Conservation (phyloP, 2,797 vertebrate species). For the Heterohyrax brucei region DNA sequence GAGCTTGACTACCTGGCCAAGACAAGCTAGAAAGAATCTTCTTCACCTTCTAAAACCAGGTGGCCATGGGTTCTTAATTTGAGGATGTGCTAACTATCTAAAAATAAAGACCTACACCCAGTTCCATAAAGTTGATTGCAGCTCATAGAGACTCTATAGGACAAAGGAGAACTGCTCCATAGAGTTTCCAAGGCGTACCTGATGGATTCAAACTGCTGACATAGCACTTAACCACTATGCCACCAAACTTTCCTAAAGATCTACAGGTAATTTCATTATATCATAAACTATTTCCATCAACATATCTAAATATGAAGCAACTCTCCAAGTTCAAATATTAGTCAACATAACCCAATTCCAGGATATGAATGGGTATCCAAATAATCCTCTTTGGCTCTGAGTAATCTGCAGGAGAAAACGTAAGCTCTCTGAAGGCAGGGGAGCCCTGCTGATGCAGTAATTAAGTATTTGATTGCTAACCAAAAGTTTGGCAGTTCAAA, state of each 20-base stretch:
- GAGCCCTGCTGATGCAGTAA: no score
- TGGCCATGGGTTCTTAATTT: background rate
- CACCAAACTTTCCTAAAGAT: background rate
- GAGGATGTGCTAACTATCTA: no score
- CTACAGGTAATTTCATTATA: background rate
- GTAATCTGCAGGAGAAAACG: background rate
- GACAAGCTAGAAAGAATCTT: background rate
- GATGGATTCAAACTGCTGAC: no score
- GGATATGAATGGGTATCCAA: background rate
- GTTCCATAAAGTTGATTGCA: no score
- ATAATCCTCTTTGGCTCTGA: background rate
- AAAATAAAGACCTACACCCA: no score
- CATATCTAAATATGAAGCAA: slow-evolving; percentile 1
- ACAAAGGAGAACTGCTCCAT: no score
- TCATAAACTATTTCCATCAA: background rate
- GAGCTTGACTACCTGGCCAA: slow-evolving; percentile 33
- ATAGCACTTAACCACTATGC: no score
- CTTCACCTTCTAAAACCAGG: slow-evolving; percentile 7
- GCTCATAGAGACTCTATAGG: no score
- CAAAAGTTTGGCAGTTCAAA: no score
- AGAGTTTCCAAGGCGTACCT: no score
- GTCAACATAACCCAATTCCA: background rate
- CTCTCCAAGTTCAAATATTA: background rate
- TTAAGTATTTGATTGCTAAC: no score
- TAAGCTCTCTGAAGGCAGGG: background rate